Base-by-base conservation (phyloP, 2,888 invertebrate genomes). In the Ectemnius continuus region DNA sequence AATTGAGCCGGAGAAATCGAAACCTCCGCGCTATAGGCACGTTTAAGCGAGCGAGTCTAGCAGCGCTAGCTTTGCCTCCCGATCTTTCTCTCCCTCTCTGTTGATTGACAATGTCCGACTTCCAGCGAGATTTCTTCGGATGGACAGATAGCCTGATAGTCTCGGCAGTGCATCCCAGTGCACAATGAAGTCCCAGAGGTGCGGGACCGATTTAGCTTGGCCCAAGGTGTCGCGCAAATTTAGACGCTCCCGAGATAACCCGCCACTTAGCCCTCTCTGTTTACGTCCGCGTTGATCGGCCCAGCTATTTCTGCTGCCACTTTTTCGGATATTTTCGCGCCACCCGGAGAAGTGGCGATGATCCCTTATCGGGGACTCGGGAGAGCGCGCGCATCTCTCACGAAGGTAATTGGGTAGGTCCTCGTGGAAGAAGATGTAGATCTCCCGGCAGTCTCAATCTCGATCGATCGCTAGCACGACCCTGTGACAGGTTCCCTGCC, bases 1-100 rank as follows among this genome's bases (percentile, higher is more conserved):
- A 84, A 81, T 84, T 84, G 14, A 78, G 75, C 77, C 79, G 75
- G 86, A 86, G 85, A 86, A 86, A 86, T 86, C 83, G 84, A 81
- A 83, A 85, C 84, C 82, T 14, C n/a, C 4, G 63, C 16, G 47
- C 59, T 59, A 64, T 14, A 14, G 14, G 36, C 28, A 16, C 14
- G 16, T 20, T 28, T n/a, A 14, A 13, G 16, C 36, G 23, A 58
- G 13, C 18, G 20, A 26, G n/a, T 20, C 58, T 59, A 14, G 3
- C 6, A 26, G 20, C 14, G 36, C 0, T 36, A 11, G 36, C 2
- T 36, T 36, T 36, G 8, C 36, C 36, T 8, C 3, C 3, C 8
- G 0, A 36, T 6, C 0, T 36, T 36, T 36, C 11, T 2, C 6
- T 1, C 11, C 8, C 6, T 1, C 1, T 8, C 5, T 6, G 8